Evolutionary conservation across 2,888 invertebrate species (phyloP), one percentile per base, ranked within the genome.

Genomic region (Tachina fera): DNA sequence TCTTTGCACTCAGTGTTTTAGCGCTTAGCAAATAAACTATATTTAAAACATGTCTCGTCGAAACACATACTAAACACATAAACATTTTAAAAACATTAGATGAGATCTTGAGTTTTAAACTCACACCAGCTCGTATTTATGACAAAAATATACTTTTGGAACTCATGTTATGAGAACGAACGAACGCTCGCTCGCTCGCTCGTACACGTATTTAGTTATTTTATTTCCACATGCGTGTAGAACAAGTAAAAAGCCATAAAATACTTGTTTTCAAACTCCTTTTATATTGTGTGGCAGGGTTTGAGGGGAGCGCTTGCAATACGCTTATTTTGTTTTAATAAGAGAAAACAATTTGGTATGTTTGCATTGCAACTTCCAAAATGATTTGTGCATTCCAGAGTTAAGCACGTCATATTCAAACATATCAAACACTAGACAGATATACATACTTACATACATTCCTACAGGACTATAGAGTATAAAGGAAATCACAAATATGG

Each of bases 51-150:
- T 83, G 79, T 83, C 84, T 87, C 89, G 89, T 88, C 88, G 88
- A 89, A 89, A 89, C 90, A 91, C 91, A 91, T 90, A 89, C 89
- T 87, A 87, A 88, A 89, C 87, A 87, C 91, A 91, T 91, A 91
- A 91, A 91, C 90, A 90, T 90, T 87, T 79, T 75, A 84, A 90
- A 91, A 88, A 89, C 91, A 91, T 89, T 90, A 87, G 88, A 84
- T 84, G 86, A 89, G 90, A 89, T 90, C 90, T 89, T 88, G 87
- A 74, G 60, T 75, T 79, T n/a, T 43, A 67, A 72, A 84, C 72
- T 63, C 72, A 76, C 51, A 65, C 41, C 31, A 19, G 51, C 61
- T 58, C 10, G 49, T 43, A 71, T 71, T 75, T 80, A 19, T 51
- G 39, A 41, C 13, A 11, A n/a, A 63, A 19, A 53, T 65, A 10